These are phyloP conservation scores for Pycnonotus jocosus DNA, from an alignment of 2,113 vertebrate species.

Conservation along the genomic window DNA sequence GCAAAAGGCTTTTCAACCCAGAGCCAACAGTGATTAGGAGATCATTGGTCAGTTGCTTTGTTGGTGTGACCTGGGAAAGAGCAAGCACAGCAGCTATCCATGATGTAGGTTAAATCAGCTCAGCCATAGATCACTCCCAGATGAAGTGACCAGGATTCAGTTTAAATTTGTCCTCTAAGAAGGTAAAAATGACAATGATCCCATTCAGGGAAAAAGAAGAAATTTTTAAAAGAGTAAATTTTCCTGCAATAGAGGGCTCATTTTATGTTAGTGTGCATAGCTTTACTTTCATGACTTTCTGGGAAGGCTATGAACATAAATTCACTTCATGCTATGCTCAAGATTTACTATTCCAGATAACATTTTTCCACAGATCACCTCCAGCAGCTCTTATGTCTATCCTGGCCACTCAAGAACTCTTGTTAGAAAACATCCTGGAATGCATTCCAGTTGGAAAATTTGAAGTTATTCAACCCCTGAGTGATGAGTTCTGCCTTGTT, in stretches of 20 bases:
- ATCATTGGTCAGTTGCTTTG: background rate
- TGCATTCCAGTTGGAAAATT: constrained; percentile 89
- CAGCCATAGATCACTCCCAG: background rate
- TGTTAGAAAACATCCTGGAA: constrained; percentile 84
- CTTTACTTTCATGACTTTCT: background rate
- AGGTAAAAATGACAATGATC: background rate
- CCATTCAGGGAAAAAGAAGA: background rate
- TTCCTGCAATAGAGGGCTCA: background rate
- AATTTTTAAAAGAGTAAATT: background rate
- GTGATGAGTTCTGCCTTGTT: constrained; percentile 88
- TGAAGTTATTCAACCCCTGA: constrained; percentile 84
- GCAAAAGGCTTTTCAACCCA: background rate
- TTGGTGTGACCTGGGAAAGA: background rate
- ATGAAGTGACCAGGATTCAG: background rate
- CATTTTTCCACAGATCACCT: constrained; percentile 78
- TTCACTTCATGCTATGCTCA: background rate
- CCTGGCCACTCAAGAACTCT: constrained; percentile 81
- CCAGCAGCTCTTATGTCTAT: constrained; percentile 87
- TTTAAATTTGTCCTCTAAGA: background rate
- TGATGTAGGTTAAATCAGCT: background rate
- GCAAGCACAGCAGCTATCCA: background rate
- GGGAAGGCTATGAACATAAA: background rate
- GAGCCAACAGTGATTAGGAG: background rate
- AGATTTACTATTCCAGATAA: background rate
- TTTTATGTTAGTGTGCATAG: background rate